Evolutionary conservation across 2,888 invertebrate species (phyloP), one percentile per base, ranked within the genome.

Genomic region (Geotrupes spiniger): DNA sequence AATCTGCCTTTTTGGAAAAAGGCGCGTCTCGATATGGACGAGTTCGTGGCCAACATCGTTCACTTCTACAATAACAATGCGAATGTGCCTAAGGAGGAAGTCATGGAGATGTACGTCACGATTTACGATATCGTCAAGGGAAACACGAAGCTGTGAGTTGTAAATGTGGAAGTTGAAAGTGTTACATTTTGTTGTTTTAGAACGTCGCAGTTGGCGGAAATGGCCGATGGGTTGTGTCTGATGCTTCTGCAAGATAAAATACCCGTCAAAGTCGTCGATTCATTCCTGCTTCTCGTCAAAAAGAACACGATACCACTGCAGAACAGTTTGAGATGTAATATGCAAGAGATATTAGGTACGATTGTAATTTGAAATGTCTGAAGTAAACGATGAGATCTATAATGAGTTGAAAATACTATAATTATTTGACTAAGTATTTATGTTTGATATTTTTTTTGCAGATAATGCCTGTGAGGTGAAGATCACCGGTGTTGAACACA

Each of bases 221-320:
- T 83, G 83, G 78, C 65, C 83, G 1, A 66, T 69, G 46, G 75
- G 17, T 36, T 17, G 1, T 46, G 46, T 17, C 17, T 28, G 75
- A 74, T 83, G 49, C 68, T 85, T 38, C 70, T 72, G 5, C 64
- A 79, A 49, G 70, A 75, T n/a, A 63, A 73, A 29, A 72, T 85
- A 4, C 75, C 76, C 28, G 64, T 73, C 29, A 71, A 77, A 57
- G 77, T 79, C 2, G 64, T 84, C n/a, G 63, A 78, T 45, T 79
- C 79, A 4, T 71, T 85, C 51, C 76, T 79, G 10, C 74, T 76
- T 52, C 76, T 85, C 63, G 80, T 81, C 12, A 76, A 79, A 40
- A 76, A 77, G 42, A 77, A 75, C 53, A 81, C 79, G 60, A 50
- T 46, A 10, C 65, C 70, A 8, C 82, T 84, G 52, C 74, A 81